Conservation (phyloP, 2,888 invertebrate genomes). For the Hirtodrosophila alboralis region DNA sequence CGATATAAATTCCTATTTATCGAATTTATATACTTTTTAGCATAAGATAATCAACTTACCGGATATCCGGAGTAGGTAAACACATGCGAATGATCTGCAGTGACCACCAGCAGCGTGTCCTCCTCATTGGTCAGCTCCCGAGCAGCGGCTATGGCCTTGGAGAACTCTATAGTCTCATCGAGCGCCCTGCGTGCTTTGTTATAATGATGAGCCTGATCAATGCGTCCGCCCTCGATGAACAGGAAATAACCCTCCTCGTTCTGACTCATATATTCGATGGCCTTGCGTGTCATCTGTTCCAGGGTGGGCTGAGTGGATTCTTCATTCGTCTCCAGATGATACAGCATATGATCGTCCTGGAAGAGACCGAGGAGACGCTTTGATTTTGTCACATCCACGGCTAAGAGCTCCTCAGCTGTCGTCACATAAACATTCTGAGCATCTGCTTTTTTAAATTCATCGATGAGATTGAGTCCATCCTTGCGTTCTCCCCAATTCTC, state of each 20-base stretch:
- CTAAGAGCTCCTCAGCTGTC: conserved; percentile 84
- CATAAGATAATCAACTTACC: conserved; percentile 68
- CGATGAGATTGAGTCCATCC: conserved; percentile 88
- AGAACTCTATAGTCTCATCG: conserved; percentile 87
- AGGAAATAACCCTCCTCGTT: conserved; percentile 90
- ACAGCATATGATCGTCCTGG: conserved; percentile 88
- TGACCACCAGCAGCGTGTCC: conserved; percentile 92
- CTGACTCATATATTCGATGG: conserved; percentile 89
- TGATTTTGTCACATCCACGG: conserved; percentile 83
- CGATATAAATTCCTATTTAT: no score
- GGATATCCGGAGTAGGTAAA: conserved; percentile 91
- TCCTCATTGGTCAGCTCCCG: conserved; percentile 86
- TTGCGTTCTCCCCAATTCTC: conserved; percentile 85
- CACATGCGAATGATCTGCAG: conserved; percentile 92
- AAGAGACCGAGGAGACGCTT: conserved; percentile 89
- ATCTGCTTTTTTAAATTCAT: conserved; percentile 86
- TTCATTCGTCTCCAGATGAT: conserved; percentile 86
- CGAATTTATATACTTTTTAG: no score
- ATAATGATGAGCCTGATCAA: conserved; percentile 82
- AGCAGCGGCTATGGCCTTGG: conserved; percentile 89
- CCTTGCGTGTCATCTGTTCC: conserved; percentile 91
- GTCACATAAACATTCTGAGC: conserved; percentile 84
- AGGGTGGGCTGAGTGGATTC: conserved; percentile 87
- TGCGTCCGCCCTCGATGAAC: conserved; percentile 88
- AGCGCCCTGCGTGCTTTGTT: conserved; percentile 80